Conservation (phyloP, 2,113 vertebrate genomes). For the Leucopsar rothschildi region DNA sequence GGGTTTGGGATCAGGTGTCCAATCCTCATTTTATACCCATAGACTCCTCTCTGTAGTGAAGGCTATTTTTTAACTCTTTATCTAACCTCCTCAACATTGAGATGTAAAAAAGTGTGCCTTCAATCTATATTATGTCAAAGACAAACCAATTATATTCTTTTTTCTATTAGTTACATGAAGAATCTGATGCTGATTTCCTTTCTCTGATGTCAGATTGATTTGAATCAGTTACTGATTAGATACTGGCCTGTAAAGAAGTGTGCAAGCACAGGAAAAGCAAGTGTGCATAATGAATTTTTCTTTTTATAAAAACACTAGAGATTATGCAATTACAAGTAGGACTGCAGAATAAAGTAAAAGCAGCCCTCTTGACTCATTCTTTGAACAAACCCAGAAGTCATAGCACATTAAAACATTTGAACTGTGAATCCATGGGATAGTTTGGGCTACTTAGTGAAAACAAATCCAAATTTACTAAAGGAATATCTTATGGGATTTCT, state of each 20-base stretch:
- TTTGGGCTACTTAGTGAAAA: not conserved
- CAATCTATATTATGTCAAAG: not conserved
- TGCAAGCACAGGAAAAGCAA: not conserved
- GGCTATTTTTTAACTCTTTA: not conserved
- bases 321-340: not conserved
- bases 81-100: not conserved
- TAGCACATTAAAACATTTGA: not conserved
- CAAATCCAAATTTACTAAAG: not conserved
- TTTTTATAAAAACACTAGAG: not conserved
- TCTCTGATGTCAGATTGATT: not conserved
- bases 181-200: not conserved
- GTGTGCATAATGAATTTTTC: not conserved
- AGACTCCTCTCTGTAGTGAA: not conserved
- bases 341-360: not conserved
- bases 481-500: not conserved
- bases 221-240: not conserved
- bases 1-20: not conserved
- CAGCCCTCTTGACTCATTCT: not conserved
- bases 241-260: not conserved
- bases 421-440: not conserved
- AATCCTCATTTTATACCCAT: not conserved
- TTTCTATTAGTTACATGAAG: not conserved
- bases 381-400: not conserved
- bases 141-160: not conserved
- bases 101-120: too few species aligned